phyloP scores from a whole-genome alignment of 2,888 invertebrate genomes.

The Masnerella sp. region DNA sequence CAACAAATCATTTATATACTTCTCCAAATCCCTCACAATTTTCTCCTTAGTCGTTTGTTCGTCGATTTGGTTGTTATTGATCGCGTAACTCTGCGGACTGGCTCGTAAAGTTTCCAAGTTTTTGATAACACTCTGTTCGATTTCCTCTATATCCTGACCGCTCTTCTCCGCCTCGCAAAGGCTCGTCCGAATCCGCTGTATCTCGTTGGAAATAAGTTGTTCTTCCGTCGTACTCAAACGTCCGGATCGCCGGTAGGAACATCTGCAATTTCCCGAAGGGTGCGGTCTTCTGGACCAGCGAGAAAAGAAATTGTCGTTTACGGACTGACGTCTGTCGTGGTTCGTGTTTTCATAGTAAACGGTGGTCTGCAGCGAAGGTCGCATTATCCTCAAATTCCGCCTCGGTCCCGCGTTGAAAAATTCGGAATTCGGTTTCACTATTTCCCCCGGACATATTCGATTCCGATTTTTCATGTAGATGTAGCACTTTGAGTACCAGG shows the following conservation, averaged over 20 bases:
- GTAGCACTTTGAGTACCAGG: constrained; percentile 71
- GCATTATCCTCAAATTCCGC: constrained; percentile 70
- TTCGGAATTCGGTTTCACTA: constrained; percentile 72
- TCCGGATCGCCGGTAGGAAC: constrained; percentile 72
- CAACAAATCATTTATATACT: constrained; percentile 73
- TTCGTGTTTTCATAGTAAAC: constrained; percentile 67
- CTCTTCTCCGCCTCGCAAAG: constrained; percentile 71
- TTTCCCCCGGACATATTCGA: constrained; percentile 68
- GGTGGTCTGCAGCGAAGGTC: constrained; percentile 64
- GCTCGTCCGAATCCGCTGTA: constrained; percentile 72
- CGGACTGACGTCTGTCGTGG: constrained; percentile 69
- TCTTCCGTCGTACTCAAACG: constrained; percentile 68
- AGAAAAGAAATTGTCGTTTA: constrained; percentile 73
- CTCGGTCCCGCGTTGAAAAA: constrained; percentile 72
- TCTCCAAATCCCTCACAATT: constrained; percentile 73
- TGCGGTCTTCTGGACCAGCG: constrained; percentile 73
- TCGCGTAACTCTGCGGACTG: constrained; percentile 19
- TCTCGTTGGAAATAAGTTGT: constrained; percentile 69
- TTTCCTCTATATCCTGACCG: constrained; percentile 68
- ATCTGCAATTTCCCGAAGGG: constrained; percentile 73
- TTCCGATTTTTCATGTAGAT: constrained; percentile 71
- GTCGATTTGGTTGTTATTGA: constrained; percentile 6
- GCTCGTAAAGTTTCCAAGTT: constrained; percentile 62
- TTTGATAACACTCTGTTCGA: constrained; percentile 68
- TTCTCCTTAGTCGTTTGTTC: constrained; percentile 67